phyloP scores from a whole-genome alignment of 2,113 vertebrate genomes.

The Seriola rivoliana region DNA sequence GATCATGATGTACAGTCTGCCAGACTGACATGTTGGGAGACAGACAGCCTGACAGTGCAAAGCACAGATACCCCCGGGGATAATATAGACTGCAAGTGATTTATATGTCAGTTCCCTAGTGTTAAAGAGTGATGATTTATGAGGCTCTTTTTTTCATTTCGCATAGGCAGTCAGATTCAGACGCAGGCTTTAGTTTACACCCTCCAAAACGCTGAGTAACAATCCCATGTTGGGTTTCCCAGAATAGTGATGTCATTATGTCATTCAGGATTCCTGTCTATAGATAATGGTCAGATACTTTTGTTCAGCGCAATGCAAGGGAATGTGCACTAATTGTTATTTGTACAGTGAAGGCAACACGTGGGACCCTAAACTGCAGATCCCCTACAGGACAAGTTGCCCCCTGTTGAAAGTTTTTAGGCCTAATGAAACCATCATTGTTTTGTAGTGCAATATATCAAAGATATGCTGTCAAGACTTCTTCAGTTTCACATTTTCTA shows the following conservation, averaged over 20 bases:
- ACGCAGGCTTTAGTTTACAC: conserved; percentile 37
- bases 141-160: conserved; percentile 57
- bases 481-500: not conserved
- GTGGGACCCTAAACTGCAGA: not conserved
- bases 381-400: not conserved
- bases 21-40: conserved; percentile 58
- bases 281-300: conserved; percentile 22
- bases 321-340: not conserved
- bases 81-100: conserved; percentile 67
- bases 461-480: not conserved
- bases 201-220: conserved; percentile 49
- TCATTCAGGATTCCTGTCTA: not conserved
- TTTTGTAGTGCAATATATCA: not conserved
- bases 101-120: conserved; percentile 67
- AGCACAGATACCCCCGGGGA: conserved; percentile 61
- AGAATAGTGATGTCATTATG: conserved; percentile 37
- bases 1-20: conserved; percentile 67
- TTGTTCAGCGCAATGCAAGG: not conserved
- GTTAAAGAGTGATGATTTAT: conserved; percentile 75
- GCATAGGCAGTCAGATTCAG: conserved; percentile 52
- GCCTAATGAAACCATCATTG: not conserved
- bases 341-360: conserved; percentile 5
- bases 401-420: not conserved
- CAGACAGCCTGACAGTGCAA: conserved; percentile 65
- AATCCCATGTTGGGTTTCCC: conserved; percentile 41